Conservation (phyloP, 1,140 invertebrate genomes). For the Reticulitermes speratus region DNA sequence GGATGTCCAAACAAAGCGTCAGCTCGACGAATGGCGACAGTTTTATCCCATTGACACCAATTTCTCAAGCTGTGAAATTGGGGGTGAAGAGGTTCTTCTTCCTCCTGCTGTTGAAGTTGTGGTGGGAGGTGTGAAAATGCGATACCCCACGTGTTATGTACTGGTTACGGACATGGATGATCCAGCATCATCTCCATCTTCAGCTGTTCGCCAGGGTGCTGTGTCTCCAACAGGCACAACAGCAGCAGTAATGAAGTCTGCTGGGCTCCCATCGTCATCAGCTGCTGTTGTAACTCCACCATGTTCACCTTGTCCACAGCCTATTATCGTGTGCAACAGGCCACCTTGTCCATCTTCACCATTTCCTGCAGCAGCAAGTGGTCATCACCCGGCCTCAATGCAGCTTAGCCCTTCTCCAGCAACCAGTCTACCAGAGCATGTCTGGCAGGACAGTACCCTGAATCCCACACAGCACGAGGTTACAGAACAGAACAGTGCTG, state of each 20-base stretch:
- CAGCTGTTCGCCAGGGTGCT: background rate
- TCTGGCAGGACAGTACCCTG: slow-evolving; percentile 74
- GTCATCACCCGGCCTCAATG: slow-evolving; percentile 39
- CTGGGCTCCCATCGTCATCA: background rate
- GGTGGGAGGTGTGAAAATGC: slow-evolving; percentile 86
- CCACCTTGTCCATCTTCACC: background rate
- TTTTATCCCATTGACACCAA: slow-evolving; percentile 80
- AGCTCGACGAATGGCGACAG: slow-evolving; percentile 90
- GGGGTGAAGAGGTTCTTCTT: slow-evolving; percentile 25
- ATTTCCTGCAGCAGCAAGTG: background rate
- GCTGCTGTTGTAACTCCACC: background rate
- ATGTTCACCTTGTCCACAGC: background rate
- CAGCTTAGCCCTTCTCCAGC: slow-evolving; percentile 50
- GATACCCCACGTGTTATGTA: slow-evolving; percentile 92
- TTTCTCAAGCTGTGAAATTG: slow-evolving; percentile 33
- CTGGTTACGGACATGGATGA: slow-evolving; percentile 88
- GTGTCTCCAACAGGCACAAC: background rate
- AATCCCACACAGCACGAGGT: slow-evolving; percentile 39
- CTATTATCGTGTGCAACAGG: background rate
- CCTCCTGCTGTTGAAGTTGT: slow-evolving; percentile 56
- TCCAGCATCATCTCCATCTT: slow-evolving; percentile 34
- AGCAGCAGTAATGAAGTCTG: background rate
- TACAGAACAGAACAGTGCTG: slow-evolving; percentile 39
- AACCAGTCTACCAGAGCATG: slow-evolving; percentile 67
- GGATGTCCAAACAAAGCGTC: slow-evolving; percentile 70